Percentiles rank a stretch among this genome's conserved stretches.
These are phyloP conservation scores for Pachydiplax longipennis DNA, from an alignment of 2,888 invertebrate species.

Conservation along the genomic window DNA sequence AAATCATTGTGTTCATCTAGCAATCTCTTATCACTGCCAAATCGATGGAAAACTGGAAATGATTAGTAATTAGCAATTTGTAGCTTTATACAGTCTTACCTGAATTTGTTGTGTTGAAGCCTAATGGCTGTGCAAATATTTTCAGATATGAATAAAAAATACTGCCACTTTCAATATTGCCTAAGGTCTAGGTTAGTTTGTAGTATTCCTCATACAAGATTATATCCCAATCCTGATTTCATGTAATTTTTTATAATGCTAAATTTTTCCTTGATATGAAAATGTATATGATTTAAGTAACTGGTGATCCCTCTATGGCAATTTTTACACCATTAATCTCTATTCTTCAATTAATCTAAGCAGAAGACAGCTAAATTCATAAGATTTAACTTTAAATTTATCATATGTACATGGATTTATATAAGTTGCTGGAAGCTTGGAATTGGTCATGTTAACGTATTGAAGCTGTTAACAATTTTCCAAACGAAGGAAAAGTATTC, in stretches of 20 bases:
- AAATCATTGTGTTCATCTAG: neutral
- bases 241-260: neutral
- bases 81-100: neutral
- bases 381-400: no score
- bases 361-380: no score
- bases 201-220: neutral
- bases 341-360: no score
- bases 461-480: no score
- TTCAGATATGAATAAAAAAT: constrained; percentile 19
- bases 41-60: neutral
- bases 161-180: neutral
- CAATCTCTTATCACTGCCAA: constrained; percentile 31
- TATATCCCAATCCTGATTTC: neutral
- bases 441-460: no score
- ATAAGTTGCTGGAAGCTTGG: no score
- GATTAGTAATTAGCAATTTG: neutral
- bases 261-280: no score
- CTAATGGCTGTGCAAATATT: constrained; percentile 28
- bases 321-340: no score
- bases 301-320: no score
- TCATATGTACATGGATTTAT: no score
- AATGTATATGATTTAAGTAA: no score
- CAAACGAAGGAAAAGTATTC: no score
- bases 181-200: neutral
- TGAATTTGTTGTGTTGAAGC: constrained; percentile 13